A percentile compares a stretch with the other conserved stretches of the same genome.
These are phyloP conservation scores for Trichacis sp. DNA, from an alignment of 2,888 invertebrate species.

Conservation along the genomic window DNA sequence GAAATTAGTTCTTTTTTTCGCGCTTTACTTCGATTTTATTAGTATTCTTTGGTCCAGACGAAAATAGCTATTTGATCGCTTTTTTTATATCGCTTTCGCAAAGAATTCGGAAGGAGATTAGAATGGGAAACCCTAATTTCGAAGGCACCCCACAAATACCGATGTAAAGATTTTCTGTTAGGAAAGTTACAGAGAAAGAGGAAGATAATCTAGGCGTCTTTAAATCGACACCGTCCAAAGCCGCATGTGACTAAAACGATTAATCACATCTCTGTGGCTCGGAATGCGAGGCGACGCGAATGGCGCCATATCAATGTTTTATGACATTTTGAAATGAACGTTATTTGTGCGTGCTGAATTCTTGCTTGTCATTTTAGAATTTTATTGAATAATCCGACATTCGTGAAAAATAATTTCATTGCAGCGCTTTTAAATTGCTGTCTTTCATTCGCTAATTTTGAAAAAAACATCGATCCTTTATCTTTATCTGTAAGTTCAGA, in stretches of 20 bases:
- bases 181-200: background rate
- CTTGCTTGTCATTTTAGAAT: slow-evolving; percentile 21
- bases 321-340: slow-evolving; percentile 46
- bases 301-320: slow-evolving; percentile 52
- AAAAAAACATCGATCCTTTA: no score
- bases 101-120: background rate
- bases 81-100: no score
- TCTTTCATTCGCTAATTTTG: no score
- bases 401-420: background rate
- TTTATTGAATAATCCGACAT: slow-evolving; percentile 25
- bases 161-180: background rate
- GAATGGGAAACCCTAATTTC: background rate
- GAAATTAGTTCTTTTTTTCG: no score
- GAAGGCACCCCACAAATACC: no score
- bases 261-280: slow-evolving; percentile 27
- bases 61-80: no score
- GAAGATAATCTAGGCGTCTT: background rate
- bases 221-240: slow-evolving; percentile 1
- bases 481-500: no score
- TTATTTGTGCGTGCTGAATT: slow-evolving; percentile 24
- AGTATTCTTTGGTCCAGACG: no score
- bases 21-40: no score
- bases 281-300: slow-evolving; percentile 40
- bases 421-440: no score
- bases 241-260: slow-evolving; percentile 15